phyloP scores from a whole-genome alignment of 2,113 vertebrate genomes.

The Speoplatyrhinus poulsoni region DNA sequence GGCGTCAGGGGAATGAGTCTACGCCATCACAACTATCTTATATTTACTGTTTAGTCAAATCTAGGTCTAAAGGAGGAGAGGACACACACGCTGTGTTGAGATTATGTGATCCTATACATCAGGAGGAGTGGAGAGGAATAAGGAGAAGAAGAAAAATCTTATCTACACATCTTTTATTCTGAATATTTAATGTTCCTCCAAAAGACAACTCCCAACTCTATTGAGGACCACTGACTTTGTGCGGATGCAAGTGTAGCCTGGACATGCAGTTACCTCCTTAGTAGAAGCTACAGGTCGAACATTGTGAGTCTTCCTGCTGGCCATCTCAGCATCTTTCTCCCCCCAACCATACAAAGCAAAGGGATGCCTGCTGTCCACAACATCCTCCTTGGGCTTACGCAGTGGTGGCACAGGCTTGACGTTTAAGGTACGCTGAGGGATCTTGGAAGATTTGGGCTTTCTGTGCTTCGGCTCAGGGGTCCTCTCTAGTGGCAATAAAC shows the following conservation, averaged over 20 bases:
- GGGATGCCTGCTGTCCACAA: constrained; percentile 82
- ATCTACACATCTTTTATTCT: too few species aligned
- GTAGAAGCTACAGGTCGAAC: constrained; percentile 85
- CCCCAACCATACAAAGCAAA: constrained; percentile 92
- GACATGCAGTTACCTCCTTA: constrained; percentile 75
- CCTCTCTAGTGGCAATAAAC: constrained; percentile 25
- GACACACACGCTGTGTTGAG: background rate
- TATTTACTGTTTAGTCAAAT: too few species aligned
- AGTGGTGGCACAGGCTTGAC: constrained; percentile 34
- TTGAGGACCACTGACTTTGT: background rate
- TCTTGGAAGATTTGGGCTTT: constrained; percentile 49
- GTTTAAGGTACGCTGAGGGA: constrained; percentile 16
- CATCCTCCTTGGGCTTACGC: constrained; percentile 57
- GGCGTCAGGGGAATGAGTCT: background rate
- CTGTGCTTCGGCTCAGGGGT: constrained; percentile 8
- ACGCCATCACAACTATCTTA: background rate
- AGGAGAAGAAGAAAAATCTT: too few species aligned
- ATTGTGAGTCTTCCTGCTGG: constrained; percentile 89
- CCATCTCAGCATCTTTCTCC: constrained; percentile 83
- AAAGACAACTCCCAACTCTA: too few species aligned
- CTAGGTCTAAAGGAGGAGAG: too few species aligned
- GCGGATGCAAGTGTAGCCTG: background rate
- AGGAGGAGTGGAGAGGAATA: background rate
- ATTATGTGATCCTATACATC: background rate
- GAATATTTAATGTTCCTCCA: too few species aligned